phyloP scores from a whole-genome alignment of 2,888 invertebrate genomes.

The Andrena minutula region DNA sequence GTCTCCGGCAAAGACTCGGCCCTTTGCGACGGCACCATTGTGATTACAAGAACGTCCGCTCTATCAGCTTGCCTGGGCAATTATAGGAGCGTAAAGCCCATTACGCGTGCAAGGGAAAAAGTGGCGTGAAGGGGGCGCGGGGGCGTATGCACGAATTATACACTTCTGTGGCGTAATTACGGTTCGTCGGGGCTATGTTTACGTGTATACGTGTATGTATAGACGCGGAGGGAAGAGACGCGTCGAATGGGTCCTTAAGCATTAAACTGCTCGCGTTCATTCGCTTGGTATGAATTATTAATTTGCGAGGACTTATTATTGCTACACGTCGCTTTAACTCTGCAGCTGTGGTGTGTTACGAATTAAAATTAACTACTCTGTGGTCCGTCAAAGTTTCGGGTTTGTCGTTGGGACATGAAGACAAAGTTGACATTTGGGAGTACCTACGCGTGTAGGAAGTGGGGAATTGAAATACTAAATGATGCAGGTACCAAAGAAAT shows the following conservation, averaged over 20 bases:
- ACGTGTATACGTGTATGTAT: not conserved
- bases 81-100: constrained; percentile 70
- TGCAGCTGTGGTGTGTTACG: too few relatives aligned
- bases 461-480: too few relatives aligned
- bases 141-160: constrained; percentile 59
- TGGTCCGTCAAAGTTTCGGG: too few relatives aligned
- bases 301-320: constrained; percentile 6
- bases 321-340: not conserved
- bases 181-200: constrained; percentile 20
- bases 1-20: constrained; percentile 47
- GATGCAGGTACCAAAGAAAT: too few relatives aligned
- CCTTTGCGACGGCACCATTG: constrained; percentile 68
- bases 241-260: constrained; percentile 1
- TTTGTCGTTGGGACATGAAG: too few relatives aligned
- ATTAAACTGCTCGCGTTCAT: constrained; percentile 17
- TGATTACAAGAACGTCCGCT: constrained; percentile 67
- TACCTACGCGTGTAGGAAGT: too few relatives aligned
- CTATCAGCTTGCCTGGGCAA: constrained; percentile 67
- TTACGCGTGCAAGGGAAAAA: constrained; percentile 59
- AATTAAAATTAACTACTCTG: too few relatives aligned
- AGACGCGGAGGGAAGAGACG: not conserved
- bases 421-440: too few relatives aligned
- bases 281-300: constrained; percentile 7
- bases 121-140: constrained; percentile 25
- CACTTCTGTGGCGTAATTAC: constrained; percentile 56